A percentile compares a stretch with the other conserved stretches of the same genome.
These are phyloP conservation scores for Neoascia interrupta DNA, from an alignment of 2,888 invertebrate genomes.

Conservation along the genomic window DNA sequence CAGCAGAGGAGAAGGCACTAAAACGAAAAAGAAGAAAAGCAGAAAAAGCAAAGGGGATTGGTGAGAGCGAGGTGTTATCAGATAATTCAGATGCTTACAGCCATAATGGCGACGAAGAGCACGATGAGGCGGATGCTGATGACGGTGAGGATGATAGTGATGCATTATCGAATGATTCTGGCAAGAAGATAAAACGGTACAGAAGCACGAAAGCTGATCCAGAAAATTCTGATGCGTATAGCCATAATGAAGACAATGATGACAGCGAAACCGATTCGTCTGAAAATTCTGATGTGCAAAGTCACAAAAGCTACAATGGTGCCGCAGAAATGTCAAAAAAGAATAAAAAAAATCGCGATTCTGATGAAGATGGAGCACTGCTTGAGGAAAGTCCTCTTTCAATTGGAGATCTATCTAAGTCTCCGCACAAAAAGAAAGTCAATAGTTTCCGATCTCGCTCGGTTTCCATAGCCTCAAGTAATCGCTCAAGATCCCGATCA, in stretches of 20 bases:
- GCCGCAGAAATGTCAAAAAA: constrained; percentile 76
- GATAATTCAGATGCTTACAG: constrained; percentile 63
- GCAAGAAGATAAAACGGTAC: constrained; percentile 74
- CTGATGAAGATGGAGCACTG: constrained; percentile 77
- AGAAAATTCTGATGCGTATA: constrained; percentile 47
- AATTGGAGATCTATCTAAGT: constrained; percentile 81
- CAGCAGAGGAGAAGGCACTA: constrained; percentile 70
- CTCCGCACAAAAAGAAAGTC: constrained; percentile 72
- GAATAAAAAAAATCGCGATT: constrained; percentile 45
- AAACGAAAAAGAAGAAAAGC: constrained; percentile 69
- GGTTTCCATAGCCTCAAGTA: constrained; percentile 33
- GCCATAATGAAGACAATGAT: constrained; percentile 80
- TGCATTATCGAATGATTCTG: constrained; percentile 45
- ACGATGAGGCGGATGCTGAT: constrained; percentile 49
- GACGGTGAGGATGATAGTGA: constrained; percentile 73
- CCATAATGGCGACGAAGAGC: constrained; percentile 17
- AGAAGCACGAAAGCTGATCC: constrained; percentile 77
- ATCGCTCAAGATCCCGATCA: constrained; percentile 17
- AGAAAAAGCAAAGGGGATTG: constrained; percentile 64
- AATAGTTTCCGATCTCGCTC: constrained; percentile 38
- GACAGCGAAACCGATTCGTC: constrained; percentile 80
- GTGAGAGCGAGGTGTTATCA: background rate
- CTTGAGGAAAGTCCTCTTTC: constrained; percentile 82
- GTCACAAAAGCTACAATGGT: constrained; percentile 76
- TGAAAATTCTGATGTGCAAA: constrained; percentile 75